These are phyloP conservation scores for Ridgeia piscesae DNA, from an alignment of 1,140 invertebrate genomes.

Conservation along the genomic window DNA sequence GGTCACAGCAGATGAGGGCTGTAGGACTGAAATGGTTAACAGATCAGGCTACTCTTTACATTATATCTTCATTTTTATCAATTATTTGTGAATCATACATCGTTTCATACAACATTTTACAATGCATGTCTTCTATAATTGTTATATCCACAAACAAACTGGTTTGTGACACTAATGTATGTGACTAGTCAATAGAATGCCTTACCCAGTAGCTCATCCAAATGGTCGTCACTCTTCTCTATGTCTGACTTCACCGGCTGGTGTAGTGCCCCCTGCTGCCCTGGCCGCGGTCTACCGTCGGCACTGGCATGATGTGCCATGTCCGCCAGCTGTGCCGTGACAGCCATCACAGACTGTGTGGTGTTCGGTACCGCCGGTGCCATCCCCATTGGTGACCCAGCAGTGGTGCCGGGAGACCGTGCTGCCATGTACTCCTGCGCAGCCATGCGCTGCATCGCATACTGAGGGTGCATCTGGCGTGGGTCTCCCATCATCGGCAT, in stretches of 20 bases:
- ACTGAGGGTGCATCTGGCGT: background rate
- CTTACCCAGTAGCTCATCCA: slow-evolving; percentile 25
- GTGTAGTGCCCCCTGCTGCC: background rate
- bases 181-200: slow-evolving; percentile 30
- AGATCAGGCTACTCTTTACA: too few species aligned
- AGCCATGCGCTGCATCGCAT: background rate
- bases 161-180: background rate
- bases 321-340: background rate
- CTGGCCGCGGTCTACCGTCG: background rate
- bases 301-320: background rate
- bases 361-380: slow-evolving; percentile 14
- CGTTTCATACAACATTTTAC: too few species aligned
- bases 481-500: background rate
- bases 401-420: background rate
- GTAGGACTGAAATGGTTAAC: too few species aligned
- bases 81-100: too few species aligned
- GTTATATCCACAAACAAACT: too few species aligned
- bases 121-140: too few species aligned
- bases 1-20: too few species aligned
- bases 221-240: slow-evolving; percentile 26
- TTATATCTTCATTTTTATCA: too few species aligned
- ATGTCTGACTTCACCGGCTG: slow-evolving; percentile 8
- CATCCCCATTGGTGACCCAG: background rate
- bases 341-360: background rate
- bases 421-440: background rate